Conservation (phyloP, 2,113 vertebrate species). For the Macrotus californicus region DNA sequence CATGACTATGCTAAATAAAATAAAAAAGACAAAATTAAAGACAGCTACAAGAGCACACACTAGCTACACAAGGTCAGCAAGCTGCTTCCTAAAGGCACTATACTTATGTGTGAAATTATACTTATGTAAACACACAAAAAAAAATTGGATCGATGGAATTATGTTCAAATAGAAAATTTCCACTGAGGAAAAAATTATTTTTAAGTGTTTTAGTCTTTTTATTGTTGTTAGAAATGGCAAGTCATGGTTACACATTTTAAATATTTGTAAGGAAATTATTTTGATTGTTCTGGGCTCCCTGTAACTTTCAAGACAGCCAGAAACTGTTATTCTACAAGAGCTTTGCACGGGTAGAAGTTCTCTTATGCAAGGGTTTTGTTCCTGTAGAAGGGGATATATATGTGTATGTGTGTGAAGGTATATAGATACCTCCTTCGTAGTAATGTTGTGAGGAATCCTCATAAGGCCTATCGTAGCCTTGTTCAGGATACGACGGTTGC, state of each 20-base stretch:
- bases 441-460: constrained; percentile 93
- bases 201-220: constrained; percentile 84
- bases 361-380: constrained; percentile 74
- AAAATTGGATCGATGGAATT: constrained; percentile 73
- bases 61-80: constrained; percentile 89
- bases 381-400: constrained; percentile 73
- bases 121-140: constrained; percentile 76
- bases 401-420: constrained; percentile 86
- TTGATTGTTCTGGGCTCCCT: constrained; percentile 74
- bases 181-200: constrained; percentile 72
- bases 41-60: constrained; percentile 88
- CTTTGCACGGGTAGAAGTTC: constrained; percentile 78
- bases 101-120: constrained; percentile 75
- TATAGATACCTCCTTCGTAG: constrained; percentile 93
- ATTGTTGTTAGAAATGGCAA: constrained; percentile 83
- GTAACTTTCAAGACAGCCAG: constrained; percentile 80
- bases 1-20: constrained; percentile 84
- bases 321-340: constrained; percentile 82
- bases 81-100: constrained; percentile 83
- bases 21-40: constrained; percentile 85
- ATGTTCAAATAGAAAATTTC: constrained; percentile 77
- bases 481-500: constrained; percentile 92
- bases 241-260: constrained; percentile 79
- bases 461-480: constrained; percentile 93
- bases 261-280: constrained; percentile 80